These are phyloP conservation scores for Diorhabda carinulata DNA, from an alignment of 1,140 invertebrate species.

Conservation along the genomic window DNA sequence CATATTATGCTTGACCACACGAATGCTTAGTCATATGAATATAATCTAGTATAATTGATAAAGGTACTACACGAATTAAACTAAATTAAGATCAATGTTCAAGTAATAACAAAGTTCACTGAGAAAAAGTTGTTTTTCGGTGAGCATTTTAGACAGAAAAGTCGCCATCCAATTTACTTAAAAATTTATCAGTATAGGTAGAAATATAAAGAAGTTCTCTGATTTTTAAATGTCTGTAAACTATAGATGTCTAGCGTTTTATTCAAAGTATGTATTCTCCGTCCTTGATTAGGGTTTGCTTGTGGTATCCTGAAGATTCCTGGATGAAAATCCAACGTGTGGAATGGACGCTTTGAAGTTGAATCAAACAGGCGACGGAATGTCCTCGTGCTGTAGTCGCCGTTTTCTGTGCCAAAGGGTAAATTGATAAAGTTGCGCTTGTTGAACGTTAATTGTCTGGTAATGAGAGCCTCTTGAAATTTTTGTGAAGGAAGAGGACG, in stretches of 20 bases:
- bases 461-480: not conserved
- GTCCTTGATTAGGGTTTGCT: not conserved
- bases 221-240: no score
- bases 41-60: no score
- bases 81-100: no score
- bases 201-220: no score
- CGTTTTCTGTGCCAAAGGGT: not conserved
- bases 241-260: no score
- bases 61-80: no score
- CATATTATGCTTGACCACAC: no score
- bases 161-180: not conserved
- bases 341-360: not conserved
- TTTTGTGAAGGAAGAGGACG: no score
- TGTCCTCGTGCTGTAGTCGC: not conserved
- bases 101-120: no score
- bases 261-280: no score
- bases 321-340: not conserved
- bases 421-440: slow-evolving; percentile 2
- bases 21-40: no score
- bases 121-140: no score
- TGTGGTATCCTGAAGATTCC: not conserved
- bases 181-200: not conserved
- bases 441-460: not conserved
- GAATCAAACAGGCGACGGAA: not conserved
- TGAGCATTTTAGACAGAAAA: not conserved